Evolutionary conservation across 92 coral and sea anemone genomes (phyloP).

Genomic region (Isaurus tuberculatus): DNA sequence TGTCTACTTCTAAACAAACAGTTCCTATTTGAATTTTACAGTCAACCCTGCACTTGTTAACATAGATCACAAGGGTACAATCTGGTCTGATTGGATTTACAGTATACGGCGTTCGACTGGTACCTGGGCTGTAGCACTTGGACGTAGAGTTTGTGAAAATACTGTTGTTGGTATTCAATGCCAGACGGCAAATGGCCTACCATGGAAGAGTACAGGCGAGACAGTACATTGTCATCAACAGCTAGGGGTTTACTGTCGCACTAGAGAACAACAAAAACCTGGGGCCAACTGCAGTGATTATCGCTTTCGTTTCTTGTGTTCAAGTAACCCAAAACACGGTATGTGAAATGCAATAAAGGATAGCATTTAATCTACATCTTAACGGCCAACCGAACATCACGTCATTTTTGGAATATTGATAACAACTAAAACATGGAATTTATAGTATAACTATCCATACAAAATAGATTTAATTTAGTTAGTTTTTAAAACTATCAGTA

Average conservation of each 20-base stretch:
- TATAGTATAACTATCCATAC: no score
- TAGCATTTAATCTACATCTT: no score
- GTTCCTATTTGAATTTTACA: constrained; percentile 5
- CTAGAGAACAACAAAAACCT: constrained; percentile 72
- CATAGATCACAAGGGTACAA: constrained; percentile 35
- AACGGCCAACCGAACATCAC: no score
- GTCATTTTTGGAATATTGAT: no score
- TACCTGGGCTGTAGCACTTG: constrained; percentile 86
- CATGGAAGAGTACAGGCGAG: constrained; percentile 67
- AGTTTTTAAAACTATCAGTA: no score
- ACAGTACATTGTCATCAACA: constrained; percentile 80
- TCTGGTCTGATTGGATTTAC: constrained; percentile 85
- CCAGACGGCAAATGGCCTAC: constrained; percentile 73
- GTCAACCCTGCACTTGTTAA: constrained; percentile 39
- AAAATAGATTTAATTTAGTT: no score
- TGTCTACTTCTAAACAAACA: neutral
- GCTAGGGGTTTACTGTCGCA: constrained; percentile 91
- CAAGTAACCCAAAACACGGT: constrained; percentile 73
- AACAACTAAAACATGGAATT: no score
- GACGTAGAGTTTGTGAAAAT: constrained; percentile 67
- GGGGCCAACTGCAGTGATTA: constrained; percentile 74
- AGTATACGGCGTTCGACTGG: constrained; percentile 87
- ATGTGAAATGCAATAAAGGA: neutral
- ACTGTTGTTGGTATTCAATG: constrained; percentile 84
- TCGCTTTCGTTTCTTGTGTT: constrained; percentile 90